These are phyloP conservation scores for Tamandua tetradactyla DNA, from an alignment of 2,797 vertebrate species.

Conservation along the genomic window DNA sequence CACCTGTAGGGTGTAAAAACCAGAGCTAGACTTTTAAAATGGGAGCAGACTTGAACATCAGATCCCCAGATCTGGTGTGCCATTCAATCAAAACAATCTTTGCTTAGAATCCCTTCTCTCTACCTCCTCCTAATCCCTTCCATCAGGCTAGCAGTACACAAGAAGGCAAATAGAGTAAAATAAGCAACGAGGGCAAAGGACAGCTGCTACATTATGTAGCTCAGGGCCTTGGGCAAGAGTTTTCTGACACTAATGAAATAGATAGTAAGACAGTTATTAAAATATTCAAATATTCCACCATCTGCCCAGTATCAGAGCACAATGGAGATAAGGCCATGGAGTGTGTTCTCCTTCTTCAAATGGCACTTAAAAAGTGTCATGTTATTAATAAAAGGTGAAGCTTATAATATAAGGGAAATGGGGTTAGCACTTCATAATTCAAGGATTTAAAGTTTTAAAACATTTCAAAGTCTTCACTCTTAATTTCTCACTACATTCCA, in stretches of 20 bases:
- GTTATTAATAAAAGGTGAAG: not conserved
- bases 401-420: not conserved
- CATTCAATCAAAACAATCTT: not conserved
- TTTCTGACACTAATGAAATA: not conserved
- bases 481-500: not conserved
- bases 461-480: not conserved
- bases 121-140: not conserved
- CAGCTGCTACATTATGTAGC: not conserved
- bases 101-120: not conserved
- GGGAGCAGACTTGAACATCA: not conserved
- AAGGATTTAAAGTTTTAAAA: not conserved
- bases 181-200: not conserved
- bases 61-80: not conserved
- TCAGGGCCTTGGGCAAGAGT: not conserved
- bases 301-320: not conserved
- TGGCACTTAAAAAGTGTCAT: not conserved
- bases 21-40: conserved; percentile 3
- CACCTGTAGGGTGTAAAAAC: not conserved
- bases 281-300: not conserved
- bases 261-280: not conserved
- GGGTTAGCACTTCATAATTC: not conserved
- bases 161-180: conserved; percentile 27
- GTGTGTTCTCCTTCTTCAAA: not conserved
- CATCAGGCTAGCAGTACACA: not conserved
- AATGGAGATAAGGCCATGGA: not conserved